phyloP scores from a whole-genome alignment of 2,888 invertebrate genomes.

The Cryptus viduatorius region DNA sequence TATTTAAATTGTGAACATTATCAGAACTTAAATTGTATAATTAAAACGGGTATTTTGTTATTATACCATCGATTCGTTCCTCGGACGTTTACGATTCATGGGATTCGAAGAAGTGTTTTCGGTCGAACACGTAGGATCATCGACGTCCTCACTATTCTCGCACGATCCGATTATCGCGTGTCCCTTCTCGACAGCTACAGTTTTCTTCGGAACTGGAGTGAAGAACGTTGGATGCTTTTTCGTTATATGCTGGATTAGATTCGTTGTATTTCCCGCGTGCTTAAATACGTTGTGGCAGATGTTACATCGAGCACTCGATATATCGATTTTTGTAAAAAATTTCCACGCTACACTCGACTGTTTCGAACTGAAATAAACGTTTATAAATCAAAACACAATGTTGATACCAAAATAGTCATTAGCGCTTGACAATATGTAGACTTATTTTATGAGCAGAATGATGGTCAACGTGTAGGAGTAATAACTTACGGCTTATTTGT shows the following conservation, averaged over 20 bases:
- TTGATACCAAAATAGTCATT: not conserved
- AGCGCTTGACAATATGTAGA: not conserved
- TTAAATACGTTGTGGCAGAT: slow-evolving; percentile 41
- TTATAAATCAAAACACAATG: not conserved
- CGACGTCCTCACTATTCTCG: slow-evolving; percentile 2
- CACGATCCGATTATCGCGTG: not conserved
- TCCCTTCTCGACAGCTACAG: not conserved
- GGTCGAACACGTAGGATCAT: not conserved
- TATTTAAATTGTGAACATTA: too few species aligned
- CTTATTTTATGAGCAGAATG: not conserved
- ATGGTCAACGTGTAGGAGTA: not conserved
- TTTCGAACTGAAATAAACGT: slow-evolving; percentile 6
- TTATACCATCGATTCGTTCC: too few species aligned
- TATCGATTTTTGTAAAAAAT: slow-evolving; percentile 32
- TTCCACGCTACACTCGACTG: slow-evolving; percentile 19
- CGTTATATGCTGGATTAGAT: slow-evolving; percentile 42
- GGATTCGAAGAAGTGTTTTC: slow-evolving; percentile 15
- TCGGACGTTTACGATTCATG: too few species aligned
- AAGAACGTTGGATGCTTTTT: slow-evolving; percentile 32
- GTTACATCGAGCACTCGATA: slow-evolving; percentile 30
- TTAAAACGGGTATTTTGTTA: too few species aligned
- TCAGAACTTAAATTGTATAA: not conserved
- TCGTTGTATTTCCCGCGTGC: slow-evolving; percentile 54
- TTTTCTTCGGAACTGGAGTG: not conserved
- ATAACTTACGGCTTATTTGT: not conserved